phyloP scores from a whole-genome alignment of 30 jellyfish, hydroid and myxozoan species.

The Calvadosia cruxmelitensis region DNA sequence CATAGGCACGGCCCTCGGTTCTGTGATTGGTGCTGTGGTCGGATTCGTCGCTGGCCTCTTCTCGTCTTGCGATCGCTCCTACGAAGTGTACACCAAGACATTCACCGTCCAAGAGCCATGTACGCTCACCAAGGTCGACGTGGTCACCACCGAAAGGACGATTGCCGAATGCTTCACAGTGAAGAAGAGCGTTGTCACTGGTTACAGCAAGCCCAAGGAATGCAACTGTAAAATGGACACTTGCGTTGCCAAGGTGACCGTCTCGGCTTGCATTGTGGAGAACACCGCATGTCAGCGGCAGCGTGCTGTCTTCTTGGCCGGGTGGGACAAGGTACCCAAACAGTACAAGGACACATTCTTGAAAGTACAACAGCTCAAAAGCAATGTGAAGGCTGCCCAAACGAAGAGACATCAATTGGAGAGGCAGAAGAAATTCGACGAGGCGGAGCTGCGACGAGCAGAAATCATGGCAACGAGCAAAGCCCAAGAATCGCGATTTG shows the following conservation, averaged over 20 bases:
- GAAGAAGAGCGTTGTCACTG: slow-evolving; percentile 9
- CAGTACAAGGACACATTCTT: background rate
- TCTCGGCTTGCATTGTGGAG: slow-evolving; percentile 4
- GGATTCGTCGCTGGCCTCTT: slow-evolving; percentile 10
- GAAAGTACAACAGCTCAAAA: background rate
- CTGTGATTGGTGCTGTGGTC: background rate
- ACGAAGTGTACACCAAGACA: slow-evolving; percentile 4
- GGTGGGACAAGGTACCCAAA: slow-evolving; percentile 9
- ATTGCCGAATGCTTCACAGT: slow-evolving; percentile 12
- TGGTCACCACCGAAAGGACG: slow-evolving; percentile 5
- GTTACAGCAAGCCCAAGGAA: slow-evolving; percentile 12
- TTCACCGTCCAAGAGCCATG: slow-evolving; percentile 14
- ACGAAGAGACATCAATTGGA: background rate
- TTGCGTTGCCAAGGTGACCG: slow-evolving; percentile 20
- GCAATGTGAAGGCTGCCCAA: slow-evolving; percentile 1
- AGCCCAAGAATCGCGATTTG: slow-evolving; percentile 17
- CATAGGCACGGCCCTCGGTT: slow-evolving; percentile 1
- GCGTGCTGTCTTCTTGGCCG: background rate
- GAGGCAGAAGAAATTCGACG: background rate
- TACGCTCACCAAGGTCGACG: background rate
- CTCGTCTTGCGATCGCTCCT: slow-evolving; percentile 21
- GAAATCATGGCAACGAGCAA: background rate
- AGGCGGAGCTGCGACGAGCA: slow-evolving; percentile 2
- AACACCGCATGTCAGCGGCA: slow-evolving; percentile 10
- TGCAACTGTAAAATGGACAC: slow-evolving; percentile 19